Evolutionary conservation across 2,797 vertebrate species (phyloP), one percentile per base, ranked within the genome.

Genomic region (Amazona finschi): DNA sequence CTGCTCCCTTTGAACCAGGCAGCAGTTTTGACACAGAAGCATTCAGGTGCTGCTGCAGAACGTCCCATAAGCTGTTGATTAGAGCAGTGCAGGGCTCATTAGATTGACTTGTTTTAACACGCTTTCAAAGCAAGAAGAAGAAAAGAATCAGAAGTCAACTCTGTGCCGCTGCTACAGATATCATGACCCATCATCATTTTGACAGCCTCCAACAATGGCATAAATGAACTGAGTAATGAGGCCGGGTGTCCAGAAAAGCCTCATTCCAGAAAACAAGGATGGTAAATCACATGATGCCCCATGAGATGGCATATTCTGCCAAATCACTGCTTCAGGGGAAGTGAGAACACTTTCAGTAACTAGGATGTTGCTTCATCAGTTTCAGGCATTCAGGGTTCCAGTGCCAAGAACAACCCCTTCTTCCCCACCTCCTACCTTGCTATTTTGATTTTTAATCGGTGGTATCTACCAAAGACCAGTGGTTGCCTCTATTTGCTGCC

Each of bases 321-420:
- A 92, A 78, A 74, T 87, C 43, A 50, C 73, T 72, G 79, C 69
- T 84, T 58, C 41, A 41, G 66, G 60, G 90, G 90, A 95, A 93
- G 80, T 78, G 74, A 91, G 76, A 90, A 31, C 11, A 15, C 30
- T 90, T 70, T 73, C 60, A 60, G 85, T 41, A 60, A 90, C 38
- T 1, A 25, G 60, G 36, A 92, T 52, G 60, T 90, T 88, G 28
- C 44, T 91, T 90, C 81, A 66, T 65, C 67, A 30, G 21, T 44
- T 73, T 86, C 74, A 58, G 66, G 47, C 43, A 50, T 39, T 77
- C 27, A 39, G 70, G n/a, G 55, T 36, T 67, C 41, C 14, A 5
- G 25, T 1, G 15, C 31, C 50, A 58, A 21, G 36, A 69, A 57
- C 8, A 44, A 69, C 9, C 31, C 17, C 43, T 85, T 46, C 55